Conservation (phyloP, 2,797 vertebrate genomes). For the Manis javanica region DNA sequence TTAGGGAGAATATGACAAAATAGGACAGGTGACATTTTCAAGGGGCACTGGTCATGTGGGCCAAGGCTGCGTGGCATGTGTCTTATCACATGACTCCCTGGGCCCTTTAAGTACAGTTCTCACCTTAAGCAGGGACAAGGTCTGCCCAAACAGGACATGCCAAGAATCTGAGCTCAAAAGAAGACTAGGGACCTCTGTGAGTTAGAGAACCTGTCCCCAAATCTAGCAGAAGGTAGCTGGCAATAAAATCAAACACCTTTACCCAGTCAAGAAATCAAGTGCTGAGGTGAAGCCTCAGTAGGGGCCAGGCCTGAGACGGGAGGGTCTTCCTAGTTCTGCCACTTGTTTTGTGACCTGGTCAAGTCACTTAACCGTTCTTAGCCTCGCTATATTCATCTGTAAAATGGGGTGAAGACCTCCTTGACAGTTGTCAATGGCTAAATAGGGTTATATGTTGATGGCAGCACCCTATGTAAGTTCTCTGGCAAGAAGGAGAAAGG, state of each 20-base stretch:
- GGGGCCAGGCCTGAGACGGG: neutral
- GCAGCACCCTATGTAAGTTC: neutral
- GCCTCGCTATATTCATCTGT: neutral
- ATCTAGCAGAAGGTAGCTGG: neutral
- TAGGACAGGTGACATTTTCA: neutral
- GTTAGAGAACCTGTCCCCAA: neutral
- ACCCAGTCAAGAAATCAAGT: neutral
- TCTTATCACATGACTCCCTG: neutral
- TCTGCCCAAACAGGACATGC: neutral
- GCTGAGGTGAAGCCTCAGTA: neutral
- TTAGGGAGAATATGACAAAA: neutral
- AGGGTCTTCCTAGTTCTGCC: neutral
- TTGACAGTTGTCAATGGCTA: neutral
- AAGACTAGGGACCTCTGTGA: neutral
- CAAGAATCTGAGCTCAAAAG: neutral
- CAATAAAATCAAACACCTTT: neutral
- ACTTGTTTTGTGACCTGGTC: neutral
- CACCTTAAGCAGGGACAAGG: neutral
- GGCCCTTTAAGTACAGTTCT: neutral
- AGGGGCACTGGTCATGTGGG: neutral
- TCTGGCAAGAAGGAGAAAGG: constrained; percentile 16
- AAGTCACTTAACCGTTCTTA: constrained; percentile 36
- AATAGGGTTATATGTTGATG: neutral
- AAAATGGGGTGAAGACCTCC: neutral
- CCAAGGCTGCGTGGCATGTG: neutral